Evolutionary conservation across 1,140 invertebrate species (phyloP), one percentile per base, ranked within the genome.

Genomic region (Drosophila bocki): DNA sequence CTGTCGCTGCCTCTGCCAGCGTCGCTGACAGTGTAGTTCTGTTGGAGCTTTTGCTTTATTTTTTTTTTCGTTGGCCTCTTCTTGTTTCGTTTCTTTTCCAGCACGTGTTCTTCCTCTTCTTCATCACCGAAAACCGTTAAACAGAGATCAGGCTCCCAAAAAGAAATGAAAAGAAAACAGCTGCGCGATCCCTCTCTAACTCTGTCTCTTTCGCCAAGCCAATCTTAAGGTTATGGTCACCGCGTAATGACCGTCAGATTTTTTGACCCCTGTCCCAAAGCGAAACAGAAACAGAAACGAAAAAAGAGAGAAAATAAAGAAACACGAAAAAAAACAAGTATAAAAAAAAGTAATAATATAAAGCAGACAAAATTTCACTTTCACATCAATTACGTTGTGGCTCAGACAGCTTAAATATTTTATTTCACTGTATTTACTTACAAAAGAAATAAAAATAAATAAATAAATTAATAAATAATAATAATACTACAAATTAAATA

Each of bases 161-260:
- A 50, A 22, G 15, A 13, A 51, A 63, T 32, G 15, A 33, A 69
- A 48, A 17, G 48, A 53, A 75, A 72, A 75, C 41, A 74, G 41
- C 71, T 62, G 68, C 48, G 48, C 57, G 70, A 58, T 74, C 51
- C 54, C 74, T 41, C 47, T 72, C 47, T 51, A 51, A 51, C 13
- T 47, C 61, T 47, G 22, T 29, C 12, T 15, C 17, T 22, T 33
- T 19, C 47, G 6, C 41, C 8, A 17, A 19, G 29, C 45, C 47
- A 72, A 72, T 78, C 84, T 87, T 87, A 87, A 87, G 84, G 84
- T 87, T 87, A 87, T 87, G 84, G 84, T 87, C 84, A 87, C 65
- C 57, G 82, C 68, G 33, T 70, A 74, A 69, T 75, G 60, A 78
- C 69, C 64, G 64, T 75, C 56, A 63, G 39, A 48, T 72, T 72